A percentile compares a stretch with the other conserved stretches of the same genome.
These are phyloP conservation scores for Megaleporinus macrocephalus DNA, from an alignment of 2,113 vertebrate genomes.

Conservation along the genomic window DNA sequence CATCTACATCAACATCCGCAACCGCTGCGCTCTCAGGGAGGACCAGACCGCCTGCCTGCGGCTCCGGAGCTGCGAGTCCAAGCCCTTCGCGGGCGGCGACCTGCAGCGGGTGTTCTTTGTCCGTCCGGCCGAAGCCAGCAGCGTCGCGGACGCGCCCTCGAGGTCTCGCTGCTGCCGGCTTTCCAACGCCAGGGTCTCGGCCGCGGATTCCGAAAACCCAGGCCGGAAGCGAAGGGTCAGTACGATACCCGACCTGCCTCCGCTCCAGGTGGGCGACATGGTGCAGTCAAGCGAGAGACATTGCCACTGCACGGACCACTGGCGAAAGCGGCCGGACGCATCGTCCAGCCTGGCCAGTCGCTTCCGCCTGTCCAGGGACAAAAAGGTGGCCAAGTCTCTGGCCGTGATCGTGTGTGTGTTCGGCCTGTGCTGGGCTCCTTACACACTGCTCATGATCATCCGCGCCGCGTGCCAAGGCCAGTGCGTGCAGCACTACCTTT, in stretches of 20 bases:
- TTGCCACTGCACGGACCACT: constrained; percentile 53
- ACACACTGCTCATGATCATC: constrained; percentile 79
- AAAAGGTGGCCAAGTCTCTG: constrained; percentile 78
- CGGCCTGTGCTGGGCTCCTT: constrained; percentile 80
- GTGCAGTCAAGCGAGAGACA: constrained; percentile 28
- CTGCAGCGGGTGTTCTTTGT: constrained; percentile 69
- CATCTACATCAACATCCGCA: constrained; percentile 81
- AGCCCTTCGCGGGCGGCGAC: constrained; percentile 61
- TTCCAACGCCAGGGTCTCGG: constrained; percentile 32
- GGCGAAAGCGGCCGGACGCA: constrained; percentile 51
- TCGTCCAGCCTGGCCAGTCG: constrained; percentile 65
- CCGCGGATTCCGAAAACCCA: constrained; percentile 21
- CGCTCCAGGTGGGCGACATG: constrained; percentile 65
- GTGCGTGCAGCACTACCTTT: constrained; percentile 74
- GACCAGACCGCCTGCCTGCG: constrained; percentile 50
- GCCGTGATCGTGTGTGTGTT: constrained; percentile 79
- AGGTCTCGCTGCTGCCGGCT: constrained; percentile 49
- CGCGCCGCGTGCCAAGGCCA: constrained; percentile 74
- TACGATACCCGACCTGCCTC: constrained; percentile 66
- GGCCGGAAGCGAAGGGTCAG: constrained; percentile 54
- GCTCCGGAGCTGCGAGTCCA: constrained; percentile 63
- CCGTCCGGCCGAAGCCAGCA: constrained; percentile 54
- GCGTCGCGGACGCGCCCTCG: background rate
- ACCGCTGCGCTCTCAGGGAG: constrained; percentile 63
- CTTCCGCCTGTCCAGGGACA: constrained; percentile 73